These are phyloP conservation scores for Chelon auratus DNA, from an alignment of 2,797 vertebrate genomes.

Conservation along the genomic window DNA sequence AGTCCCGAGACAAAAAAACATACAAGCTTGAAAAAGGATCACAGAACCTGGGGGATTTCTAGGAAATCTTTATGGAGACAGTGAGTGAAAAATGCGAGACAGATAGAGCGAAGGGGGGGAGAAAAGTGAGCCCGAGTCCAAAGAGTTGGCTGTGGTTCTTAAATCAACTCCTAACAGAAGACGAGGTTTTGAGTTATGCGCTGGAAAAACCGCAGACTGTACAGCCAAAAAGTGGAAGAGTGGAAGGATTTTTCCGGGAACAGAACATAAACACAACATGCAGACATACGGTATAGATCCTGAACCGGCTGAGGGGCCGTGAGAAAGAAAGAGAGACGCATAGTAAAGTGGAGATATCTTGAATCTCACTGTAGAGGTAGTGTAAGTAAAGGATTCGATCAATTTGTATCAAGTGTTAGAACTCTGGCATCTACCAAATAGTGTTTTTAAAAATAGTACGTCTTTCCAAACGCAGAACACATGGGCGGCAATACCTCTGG, in stretches of 20 bases:
- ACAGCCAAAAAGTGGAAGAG: slow-evolving; percentile 72
- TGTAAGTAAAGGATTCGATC: not conserved
- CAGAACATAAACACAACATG: slow-evolving; percentile 59
- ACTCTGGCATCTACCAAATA: slow-evolving; percentile 1
- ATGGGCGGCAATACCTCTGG: slow-evolving; percentile 1
- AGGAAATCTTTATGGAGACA: slow-evolving; percentile 41
- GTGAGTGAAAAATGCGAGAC: slow-evolving; percentile 37
- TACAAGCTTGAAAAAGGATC: slow-evolving; percentile 20
- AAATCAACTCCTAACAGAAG: slow-evolving; percentile 76
- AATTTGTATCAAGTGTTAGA: slow-evolving; percentile 11
- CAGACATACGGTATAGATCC: slow-evolving; percentile 11
- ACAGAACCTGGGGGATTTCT: slow-evolving; percentile 32
- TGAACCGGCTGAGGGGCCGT: slow-evolving; percentile 14
- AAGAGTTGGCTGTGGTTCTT: slow-evolving; percentile 67
- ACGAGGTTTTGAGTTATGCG: slow-evolving; percentile 76
- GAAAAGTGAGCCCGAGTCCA: slow-evolving; percentile 46
- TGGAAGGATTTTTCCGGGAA: slow-evolving; percentile 69
- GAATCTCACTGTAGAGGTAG: not conserved
- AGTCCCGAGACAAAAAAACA: slow-evolving; percentile 30
- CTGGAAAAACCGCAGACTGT: slow-evolving; percentile 76
- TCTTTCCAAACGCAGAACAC: slow-evolving; percentile 13
- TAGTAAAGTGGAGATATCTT: not conserved
- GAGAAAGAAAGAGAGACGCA: slow-evolving; percentile 1
- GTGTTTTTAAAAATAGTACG: slow-evolving; percentile 3
- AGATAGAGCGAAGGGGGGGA: slow-evolving; percentile 11